A percentile compares a stretch with the other conserved stretches of the same genome.
Conservation (phyloP, 1,140 invertebrate genomes). For the Drosophila ohnishii region DNA sequence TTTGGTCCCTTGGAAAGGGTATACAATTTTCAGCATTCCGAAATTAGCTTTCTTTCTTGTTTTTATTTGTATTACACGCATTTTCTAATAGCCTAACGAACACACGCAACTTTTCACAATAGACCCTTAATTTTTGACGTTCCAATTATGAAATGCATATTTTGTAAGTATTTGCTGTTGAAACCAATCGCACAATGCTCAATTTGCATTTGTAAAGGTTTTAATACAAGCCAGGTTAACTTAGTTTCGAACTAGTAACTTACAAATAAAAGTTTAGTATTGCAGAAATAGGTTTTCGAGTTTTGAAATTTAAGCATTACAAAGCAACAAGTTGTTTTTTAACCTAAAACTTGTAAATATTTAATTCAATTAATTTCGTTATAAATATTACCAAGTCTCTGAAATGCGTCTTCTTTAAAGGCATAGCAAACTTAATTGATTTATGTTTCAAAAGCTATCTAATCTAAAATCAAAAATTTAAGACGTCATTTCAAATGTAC, state of each 20-base stretch:
- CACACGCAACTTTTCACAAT: slow-evolving; percentile 21
- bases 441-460: slow-evolving; percentile 7
- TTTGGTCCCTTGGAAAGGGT: too few relatives aligned
- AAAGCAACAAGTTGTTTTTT: slow-evolving; percentile 4
- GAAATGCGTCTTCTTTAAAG: not conserved
- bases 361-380: too few relatives aligned
- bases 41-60: too few relatives aligned
- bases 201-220: slow-evolving; percentile 26
- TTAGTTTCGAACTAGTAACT: not conserved
- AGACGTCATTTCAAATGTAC: slow-evolving; percentile 1
- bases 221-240: too few relatives aligned
- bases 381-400: not conserved
- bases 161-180: slow-evolving; percentile 7
- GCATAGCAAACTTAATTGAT: slow-evolving; percentile 1
- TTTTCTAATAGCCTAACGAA: not conserved
- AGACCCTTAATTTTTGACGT: slow-evolving; percentile 15
- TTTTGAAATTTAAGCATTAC: not conserved
- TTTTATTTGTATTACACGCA: not conserved
- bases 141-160: slow-evolving; percentile 14
- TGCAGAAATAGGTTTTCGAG: not conserved
- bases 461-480: slow-evolving; percentile 2
- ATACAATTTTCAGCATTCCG: too few relatives aligned
- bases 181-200: slow-evolving; percentile 16
- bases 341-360: too few relatives aligned
- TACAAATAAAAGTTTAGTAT: not conserved